Percentiles rank a stretch among this genome's conserved stretches.
phyloP scores from a whole-genome alignment of 2,113 vertebrate species.

The Nothocercus julius region DNA sequence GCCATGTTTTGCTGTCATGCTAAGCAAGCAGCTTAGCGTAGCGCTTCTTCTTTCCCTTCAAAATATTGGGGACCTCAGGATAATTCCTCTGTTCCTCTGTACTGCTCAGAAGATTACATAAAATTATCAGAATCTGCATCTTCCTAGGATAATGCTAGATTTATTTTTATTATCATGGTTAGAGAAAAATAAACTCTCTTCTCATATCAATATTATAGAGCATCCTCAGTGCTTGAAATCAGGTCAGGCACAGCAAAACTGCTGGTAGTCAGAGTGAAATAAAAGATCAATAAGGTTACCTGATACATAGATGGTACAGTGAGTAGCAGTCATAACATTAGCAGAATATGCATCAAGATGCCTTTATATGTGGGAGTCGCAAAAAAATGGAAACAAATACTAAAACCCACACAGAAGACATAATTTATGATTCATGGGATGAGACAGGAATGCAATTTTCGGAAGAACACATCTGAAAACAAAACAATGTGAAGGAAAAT shows the following conservation, averaged over 20 bases:
- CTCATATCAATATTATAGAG: constrained; percentile 21
- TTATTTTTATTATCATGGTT: not conserved
- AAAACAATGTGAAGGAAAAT: constrained; percentile 45
- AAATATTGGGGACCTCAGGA: not conserved
- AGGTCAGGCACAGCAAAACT: constrained; percentile 44
- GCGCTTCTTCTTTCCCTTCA: not conserved
- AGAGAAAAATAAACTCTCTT: constrained; percentile 43
- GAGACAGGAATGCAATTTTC: constrained; percentile 57
- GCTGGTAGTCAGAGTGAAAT: constrained; percentile 36
- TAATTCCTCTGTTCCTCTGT: not conserved
- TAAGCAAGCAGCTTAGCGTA: not conserved
- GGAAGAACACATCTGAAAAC: constrained; percentile 26
- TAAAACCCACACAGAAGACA: constrained; percentile 9
- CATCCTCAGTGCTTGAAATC: constrained; percentile 40
- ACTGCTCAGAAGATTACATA: not conserved
- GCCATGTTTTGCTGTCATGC: not conserved
- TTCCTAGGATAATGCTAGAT: not conserved
- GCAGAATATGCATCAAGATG: constrained; percentile 57
- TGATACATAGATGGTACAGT: constrained; percentile 1
- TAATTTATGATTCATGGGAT: constrained; percentile 53
- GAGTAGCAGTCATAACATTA: constrained; percentile 58
- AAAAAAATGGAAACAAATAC: constrained; percentile 48
- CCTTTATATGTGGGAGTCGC: not conserved
- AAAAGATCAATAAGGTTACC: constrained; percentile 58
- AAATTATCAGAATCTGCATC: not conserved